Conservation (phyloP, 2,888 invertebrate species). For the Coelogynopora nodosa region DNA sequence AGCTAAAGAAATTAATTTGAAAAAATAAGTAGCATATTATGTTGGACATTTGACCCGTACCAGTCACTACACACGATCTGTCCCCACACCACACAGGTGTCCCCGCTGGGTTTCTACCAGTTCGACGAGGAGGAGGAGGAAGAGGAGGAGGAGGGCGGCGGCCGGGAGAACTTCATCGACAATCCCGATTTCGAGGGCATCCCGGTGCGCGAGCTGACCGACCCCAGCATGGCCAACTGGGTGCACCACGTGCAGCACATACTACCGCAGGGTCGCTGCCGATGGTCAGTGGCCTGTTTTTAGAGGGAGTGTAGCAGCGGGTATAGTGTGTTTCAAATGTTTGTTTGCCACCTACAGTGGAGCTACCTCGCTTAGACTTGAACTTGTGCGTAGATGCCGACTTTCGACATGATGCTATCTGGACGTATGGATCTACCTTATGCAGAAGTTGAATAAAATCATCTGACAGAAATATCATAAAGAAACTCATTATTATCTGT, state of each 20-base stretch:
- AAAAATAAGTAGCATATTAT: too few relatives aligned
- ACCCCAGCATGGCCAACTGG: constrained; percentile 68
- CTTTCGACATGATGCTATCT: too few relatives aligned
- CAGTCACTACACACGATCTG: too few relatives aligned
- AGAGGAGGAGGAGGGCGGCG: constrained; percentile 51
- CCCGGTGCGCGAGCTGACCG: constrained; percentile 68
- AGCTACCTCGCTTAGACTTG: too few relatives aligned
- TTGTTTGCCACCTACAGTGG: too few relatives aligned
- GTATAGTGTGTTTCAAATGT: neutral
- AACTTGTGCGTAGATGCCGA: too few relatives aligned
- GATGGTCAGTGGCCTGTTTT: neutral
- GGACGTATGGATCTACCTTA: too few relatives aligned
- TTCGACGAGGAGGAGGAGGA: constrained; percentile 66
- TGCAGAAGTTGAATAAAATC: too few relatives aligned
- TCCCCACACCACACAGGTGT: constrained; percentile 45
- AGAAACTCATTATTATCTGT: too few relatives aligned
- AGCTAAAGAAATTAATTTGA: too few relatives aligned
- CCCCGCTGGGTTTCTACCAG: constrained; percentile 57
- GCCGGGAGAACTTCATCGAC: constrained; percentile 43
- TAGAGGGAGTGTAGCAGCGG: neutral
- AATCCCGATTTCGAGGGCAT: constrained; percentile 71
- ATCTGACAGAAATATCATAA: too few relatives aligned
- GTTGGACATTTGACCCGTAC: too few relatives aligned
- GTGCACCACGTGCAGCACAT: constrained; percentile 74
- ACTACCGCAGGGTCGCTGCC: constrained; percentile 63